Base-by-base conservation (phyloP, 2,797 vertebrate genomes). In the Dryobates pubescens region DNA sequence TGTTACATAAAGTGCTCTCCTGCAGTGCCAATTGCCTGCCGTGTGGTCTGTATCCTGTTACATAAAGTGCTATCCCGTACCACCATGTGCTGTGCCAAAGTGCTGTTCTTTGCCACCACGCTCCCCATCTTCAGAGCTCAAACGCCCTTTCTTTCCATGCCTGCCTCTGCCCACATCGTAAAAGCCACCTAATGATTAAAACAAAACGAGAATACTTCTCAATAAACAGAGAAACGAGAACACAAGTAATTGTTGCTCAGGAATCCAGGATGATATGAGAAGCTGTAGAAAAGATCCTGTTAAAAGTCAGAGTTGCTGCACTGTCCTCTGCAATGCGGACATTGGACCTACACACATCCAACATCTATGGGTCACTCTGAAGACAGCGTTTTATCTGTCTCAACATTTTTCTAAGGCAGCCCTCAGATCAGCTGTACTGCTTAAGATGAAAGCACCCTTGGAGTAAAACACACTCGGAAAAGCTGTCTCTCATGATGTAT, bases 1-100 rank as follows among this genome's bases (percentile, higher is more conserved):
- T 43, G 79, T 94, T 92, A 93, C 93, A 90, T 92, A 94, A 95
- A 95, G 84, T 23, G 71, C 81, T 90, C 69, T 95, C 94, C 92
- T 32, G 80, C 1, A 0, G 90, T 67, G 93, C 92, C 93, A 95
- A 43, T 5, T 70, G 89, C 92, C 69, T 19, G 90, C 65, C 74
- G 0, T 88, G 90, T 14, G n/a, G 79, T 77, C 89, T 88, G 88
- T 80, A 90, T 93, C 91, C 87, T 34, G 29, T 96, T 92, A 93
- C 87, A 94, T 71, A 84, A 94, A 96, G 69, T 5, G 69, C 13
- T 69, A 58, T 38, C 89, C 88, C 49, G 64, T n/a, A 61, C 58
- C 20, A 34, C 59, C 29, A 3, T 4, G 62, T 2, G 10, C 73
- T 3, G 18, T 86, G 93, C 93, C 96, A 96, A 92, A 80, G 74